Base-by-base conservation (phyloP, 1,140 invertebrate species). In the Hylyphantes graminicola region DNA sequence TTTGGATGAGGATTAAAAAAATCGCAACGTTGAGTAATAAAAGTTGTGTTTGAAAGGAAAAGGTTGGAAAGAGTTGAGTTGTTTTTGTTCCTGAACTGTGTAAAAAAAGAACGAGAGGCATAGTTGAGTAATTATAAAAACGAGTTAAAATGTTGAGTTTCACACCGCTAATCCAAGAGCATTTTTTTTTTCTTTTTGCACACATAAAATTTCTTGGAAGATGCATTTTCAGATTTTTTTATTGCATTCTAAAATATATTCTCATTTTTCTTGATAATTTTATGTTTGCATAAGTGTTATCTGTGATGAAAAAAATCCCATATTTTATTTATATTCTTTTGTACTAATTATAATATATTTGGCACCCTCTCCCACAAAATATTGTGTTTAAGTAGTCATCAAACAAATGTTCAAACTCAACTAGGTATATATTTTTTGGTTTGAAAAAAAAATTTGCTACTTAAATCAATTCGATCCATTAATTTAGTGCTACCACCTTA, bases 111-210 rank as follows among this genome's bases (percentile, higher is more conserved):
- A 5, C 48, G 54, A 17, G 19, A 50, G 17, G 77, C 21, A 48
- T 21, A 55, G 65, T 70, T 59, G 77, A 70, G 17, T 80, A 80
- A 80, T 80, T 80, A 80, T 72, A 70, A 80, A 80, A 61, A 70
- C 57, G 57, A 55, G 48, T 70, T 70, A 70, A 70, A 61, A 80
- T 57, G 35, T 51, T 8, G 8, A 3, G 9, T 73, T 73, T 57
- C 6, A 73, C 53, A 48, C 17, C 50, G 5, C 15, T 7, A 2
- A 35, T 35, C 35, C 35, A 35, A 35, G 35, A 35, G 35, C 5
- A 35, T 35, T 7, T 50, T 72, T 72, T 72, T 50, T n/a, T n/a
- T n/a, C n/a, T 53, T 53, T 72, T 17, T 21, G 8, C 57, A 51
- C 55, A 74, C n/a, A n/a, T n/a, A 74, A 54, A 17, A n/a, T 7